Conservation (phyloP, 1,140 invertebrate species). For the Callitettix versicolor region DNA sequence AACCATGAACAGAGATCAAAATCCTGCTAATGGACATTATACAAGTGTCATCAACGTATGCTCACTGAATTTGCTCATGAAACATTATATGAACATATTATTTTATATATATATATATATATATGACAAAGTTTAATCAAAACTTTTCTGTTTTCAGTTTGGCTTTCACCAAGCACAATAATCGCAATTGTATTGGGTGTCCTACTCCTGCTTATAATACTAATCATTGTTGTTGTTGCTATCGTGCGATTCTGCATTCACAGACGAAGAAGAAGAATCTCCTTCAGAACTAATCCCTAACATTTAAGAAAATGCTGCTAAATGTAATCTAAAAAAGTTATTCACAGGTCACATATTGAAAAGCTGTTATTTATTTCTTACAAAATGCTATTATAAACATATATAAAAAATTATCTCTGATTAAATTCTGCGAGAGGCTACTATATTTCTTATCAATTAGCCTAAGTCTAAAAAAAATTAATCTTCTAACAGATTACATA, state of each 20-base stretch:
- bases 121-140: too few species aligned
- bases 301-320: not conserved
- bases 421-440: not conserved
- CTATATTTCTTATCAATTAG: not conserved
- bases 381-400: not conserved
- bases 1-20: too few species aligned
- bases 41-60: too few species aligned
- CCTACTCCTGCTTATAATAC: slow-evolving; percentile 16
- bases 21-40: too few species aligned
- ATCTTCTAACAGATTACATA: too few species aligned
- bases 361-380: too few species aligned
- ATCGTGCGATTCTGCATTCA: slow-evolving; percentile 17
- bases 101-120: too few species aligned
- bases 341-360: not conserved
- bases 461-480: not conserved
- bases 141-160: slow-evolving; percentile 19
- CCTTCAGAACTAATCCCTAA: slow-evolving; percentile 1
- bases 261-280: slow-evolving; percentile 17
- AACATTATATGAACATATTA: too few species aligned
- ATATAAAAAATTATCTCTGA: not conserved
- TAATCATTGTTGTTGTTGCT: slow-evolving; percentile 17
- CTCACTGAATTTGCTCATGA: too few species aligned
- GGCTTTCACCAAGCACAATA: slow-evolving; percentile 21
- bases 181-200: slow-evolving; percentile 20
- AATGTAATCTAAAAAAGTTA: not conserved